phyloP scores from a whole-genome alignment of 2,797 vertebrate genomes.

The Helicolenus hilgendorfi region DNA sequence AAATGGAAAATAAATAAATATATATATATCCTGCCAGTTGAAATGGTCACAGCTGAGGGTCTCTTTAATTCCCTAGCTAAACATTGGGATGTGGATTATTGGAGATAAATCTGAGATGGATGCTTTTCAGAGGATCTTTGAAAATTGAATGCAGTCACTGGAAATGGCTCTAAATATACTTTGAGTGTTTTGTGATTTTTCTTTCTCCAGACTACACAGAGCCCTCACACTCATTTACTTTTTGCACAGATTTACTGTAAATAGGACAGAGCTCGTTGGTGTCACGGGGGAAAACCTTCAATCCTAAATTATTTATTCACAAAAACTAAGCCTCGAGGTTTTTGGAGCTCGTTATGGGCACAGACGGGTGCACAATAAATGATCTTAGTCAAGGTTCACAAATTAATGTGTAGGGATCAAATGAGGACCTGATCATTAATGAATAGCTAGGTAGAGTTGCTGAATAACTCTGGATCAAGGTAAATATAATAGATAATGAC shows the following conservation, averaged over 20 bases:
- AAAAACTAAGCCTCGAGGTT: not conserved
- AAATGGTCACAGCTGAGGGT: not conserved
- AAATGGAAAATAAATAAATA: not conserved
- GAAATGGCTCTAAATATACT: not conserved
- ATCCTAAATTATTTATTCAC: not conserved
- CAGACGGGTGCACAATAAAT: not conserved
- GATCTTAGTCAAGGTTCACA: not conserved
- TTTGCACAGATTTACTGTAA: not conserved
- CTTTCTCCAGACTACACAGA: not conserved
- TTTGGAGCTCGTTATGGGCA: not conserved
- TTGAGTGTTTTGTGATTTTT: not conserved
- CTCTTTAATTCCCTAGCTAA: not conserved
- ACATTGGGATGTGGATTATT: slow-evolving; percentile 13
- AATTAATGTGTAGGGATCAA: not conserved
- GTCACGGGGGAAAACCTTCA: not conserved
- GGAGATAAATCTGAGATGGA: not conserved
- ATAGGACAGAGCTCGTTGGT: not conserved
- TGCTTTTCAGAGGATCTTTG: slow-evolving; percentile 8
- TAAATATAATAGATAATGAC: not conserved
- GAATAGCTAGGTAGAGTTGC: not conserved
- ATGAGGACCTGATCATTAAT: not conserved
- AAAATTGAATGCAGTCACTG: not conserved
- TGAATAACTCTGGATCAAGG: not conserved
- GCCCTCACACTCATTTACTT: not conserved
- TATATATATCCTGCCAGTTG: too few relatives aligned